Evolutionary conservation across 2,888 invertebrate species (phyloP).

Genomic region (Eupithecia vulgata): DNA sequence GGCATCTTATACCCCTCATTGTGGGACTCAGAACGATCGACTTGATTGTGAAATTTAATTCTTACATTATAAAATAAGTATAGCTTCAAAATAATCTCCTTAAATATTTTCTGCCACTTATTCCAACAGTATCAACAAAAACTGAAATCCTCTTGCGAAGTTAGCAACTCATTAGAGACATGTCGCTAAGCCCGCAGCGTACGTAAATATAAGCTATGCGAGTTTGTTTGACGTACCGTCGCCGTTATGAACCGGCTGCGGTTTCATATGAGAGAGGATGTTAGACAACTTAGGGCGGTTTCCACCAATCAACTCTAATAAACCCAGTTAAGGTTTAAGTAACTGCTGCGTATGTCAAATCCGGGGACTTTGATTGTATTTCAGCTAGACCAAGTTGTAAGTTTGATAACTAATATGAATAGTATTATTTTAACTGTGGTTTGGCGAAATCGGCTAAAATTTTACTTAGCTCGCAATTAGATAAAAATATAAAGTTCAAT

Average conservation of each 20-base stretch:
- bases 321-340: neutral
- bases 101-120: neutral
- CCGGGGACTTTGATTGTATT: neutral
- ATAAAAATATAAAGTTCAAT: neutral
- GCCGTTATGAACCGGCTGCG: constrained; percentile 50
- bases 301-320: neutral
- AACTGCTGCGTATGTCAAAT: neutral
- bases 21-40: neutral
- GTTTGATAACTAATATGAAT: neutral
- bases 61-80: neutral
- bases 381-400: neutral
- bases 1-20: neutral
- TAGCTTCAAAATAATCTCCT: neutral
- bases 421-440: no score
- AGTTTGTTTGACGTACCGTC: constrained; percentile 61
- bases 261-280: constrained; percentile 21
- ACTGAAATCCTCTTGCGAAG: constrained; percentile 28
- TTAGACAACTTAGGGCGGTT: neutral
- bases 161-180: constrained; percentile 37
- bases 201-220: constrained; percentile 33
- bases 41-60: neutral
- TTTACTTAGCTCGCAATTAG: neutral
- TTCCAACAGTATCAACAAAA: constrained; percentile 8
- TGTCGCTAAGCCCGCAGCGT: constrained; percentile 37
- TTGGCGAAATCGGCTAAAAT: neutral